Evolutionary conservation across 2,113 vertebrate genomes (phyloP), one percentile per base, ranked within the genome.

Genomic region (Electrona antarctica): DNA sequence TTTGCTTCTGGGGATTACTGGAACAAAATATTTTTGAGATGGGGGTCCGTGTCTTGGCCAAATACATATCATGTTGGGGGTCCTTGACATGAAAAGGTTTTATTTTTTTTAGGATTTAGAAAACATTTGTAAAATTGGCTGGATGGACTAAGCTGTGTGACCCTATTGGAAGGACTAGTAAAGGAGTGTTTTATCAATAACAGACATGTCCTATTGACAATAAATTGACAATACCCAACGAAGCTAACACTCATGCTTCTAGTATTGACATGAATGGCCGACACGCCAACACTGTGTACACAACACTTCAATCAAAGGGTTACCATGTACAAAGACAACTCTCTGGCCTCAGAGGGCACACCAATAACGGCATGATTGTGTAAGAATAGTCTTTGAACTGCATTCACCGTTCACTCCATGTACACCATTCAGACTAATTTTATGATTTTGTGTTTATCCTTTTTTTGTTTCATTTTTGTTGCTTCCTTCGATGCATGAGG

Each of bases 141-240:
- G 21, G 21, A 2, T 21, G 67, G 59, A 71, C 55, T 68, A 48
- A 51, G 54, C 55, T 73, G 59, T 66, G 56, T 79, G 73, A 71
- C 15, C 52, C 70, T 57, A 54, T 67, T 14, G 28, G 51, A n/a
- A 57, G 49, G 46, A 70, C 56, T 45, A 41, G 66, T 52, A 14
- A 71, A 67, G 51, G 29, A 76, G 56, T 9, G 28, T 48, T 82
- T 77, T 62, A 62, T 82, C 82, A 71, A 64, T 80, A 80, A 13
- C 15, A 59, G 67, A 52, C 41, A 47, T 79, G 56, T 73, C 78
- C 9, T 51, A 51, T 60, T 15, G 33, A n/a, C 8, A 21, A 21
- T 21, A 21, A 21, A 21, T 21, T 58, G 56, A 51, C 48, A 46
- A 48, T 76, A 49, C 50, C 12, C 61, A 54, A 13, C 57, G 9